Base-by-base conservation (phyloP, 1,140 invertebrate species). In the Leptinotarsa lineolata region DNA sequence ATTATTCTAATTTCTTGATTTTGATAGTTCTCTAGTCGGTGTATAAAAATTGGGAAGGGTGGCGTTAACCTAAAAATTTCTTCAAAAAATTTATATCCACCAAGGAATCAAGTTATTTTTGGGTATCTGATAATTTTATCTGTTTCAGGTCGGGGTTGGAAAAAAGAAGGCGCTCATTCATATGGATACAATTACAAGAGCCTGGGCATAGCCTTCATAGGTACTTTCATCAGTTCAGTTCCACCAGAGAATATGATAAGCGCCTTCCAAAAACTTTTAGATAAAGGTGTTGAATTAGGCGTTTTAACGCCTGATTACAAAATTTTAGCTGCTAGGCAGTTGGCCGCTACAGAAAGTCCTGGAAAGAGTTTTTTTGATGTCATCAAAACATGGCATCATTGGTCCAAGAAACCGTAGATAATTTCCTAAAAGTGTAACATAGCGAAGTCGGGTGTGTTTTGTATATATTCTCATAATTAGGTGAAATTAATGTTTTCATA, bases 201-300 rank as follows among this genome's bases (percentile, higher is more conserved):
- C 46, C 86, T 92, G 24, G 91, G 90, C 45, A 89, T 93, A 59
- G 89, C 87, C 3, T 89, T 93, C 69, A 89, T 94, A 70, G 93
- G 93, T 0, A 89, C 87, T 4, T 92, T 88, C 76, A 88, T 85
- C 13, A 54, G 45, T 12, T 16, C n/a, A 12, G 15, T 15, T 20
- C 81, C 80, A 8, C 65, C 72, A 8, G 18, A 75, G 46, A 46
- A 69, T 24, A 81, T 81, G 70, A 60, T 83, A 4, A 15, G 72
- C 22, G 80, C 81, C 12, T 79, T 75, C 20, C n/a, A 78, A 48
- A 68, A 79, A 63, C 68, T 85, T 44, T 78, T 85, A 18, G 46
- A 77, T 21, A 60, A 74, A 64, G 84, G 83, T n/a, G 79, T 84
- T 3, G 70, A 79, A 22, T 39, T 74, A 39, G 79, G 78, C 2